phyloP scores from a whole-genome alignment of 2,113 vertebrate genomes.

The Dipodomys stephensi region DNA sequence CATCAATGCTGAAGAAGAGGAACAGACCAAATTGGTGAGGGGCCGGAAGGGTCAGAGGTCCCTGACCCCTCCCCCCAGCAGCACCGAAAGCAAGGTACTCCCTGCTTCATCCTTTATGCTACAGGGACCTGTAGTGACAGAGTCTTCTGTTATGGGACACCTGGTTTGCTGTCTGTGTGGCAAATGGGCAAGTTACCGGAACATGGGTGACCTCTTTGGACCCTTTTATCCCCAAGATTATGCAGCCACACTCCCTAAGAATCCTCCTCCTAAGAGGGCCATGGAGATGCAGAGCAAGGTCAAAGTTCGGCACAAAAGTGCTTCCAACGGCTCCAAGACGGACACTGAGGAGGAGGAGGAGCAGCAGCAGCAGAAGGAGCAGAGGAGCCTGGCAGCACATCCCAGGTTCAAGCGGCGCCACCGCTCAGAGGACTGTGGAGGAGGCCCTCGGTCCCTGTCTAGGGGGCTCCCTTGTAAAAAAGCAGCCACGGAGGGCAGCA shows the following conservation, averaged over 20 bases:
- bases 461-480: conserved; percentile 92
- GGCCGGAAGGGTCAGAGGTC: conserved; percentile 88
- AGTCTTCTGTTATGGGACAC: conserved; percentile 93
- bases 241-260: conserved; percentile 95
- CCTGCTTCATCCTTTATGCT: conserved; percentile 95
- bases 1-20: conserved; percentile 96
- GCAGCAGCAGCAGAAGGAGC: conserved; percentile 90
- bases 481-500: conserved; percentile 89
- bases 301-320: conserved; percentile 91
- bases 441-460: conserved; percentile 93
- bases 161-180: conserved; percentile 98
- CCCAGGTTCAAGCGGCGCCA: conserved; percentile 97
- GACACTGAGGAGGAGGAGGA: conserved; percentile 89
- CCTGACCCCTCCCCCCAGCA: conserved; percentile 89
- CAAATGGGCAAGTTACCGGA: conserved; percentile 98
- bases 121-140: conserved; percentile 94
- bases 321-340: conserved; percentile 88
- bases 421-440: conserved; percentile 95
- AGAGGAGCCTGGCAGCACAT: conserved; percentile 94
- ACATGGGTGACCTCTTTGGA: conserved; percentile 98
- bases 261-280: conserved; percentile 92
- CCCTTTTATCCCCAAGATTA: conserved; percentile 99
- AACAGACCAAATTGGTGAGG: conserved; percentile 90
- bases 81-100: conserved; percentile 92
- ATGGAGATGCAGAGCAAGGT: conserved; percentile 88